Percentiles rank a stretch among this genome's conserved stretches.
phyloP scores from a whole-genome alignment of 2,888 invertebrate genomes.

The Cephus nigrinus region DNA sequence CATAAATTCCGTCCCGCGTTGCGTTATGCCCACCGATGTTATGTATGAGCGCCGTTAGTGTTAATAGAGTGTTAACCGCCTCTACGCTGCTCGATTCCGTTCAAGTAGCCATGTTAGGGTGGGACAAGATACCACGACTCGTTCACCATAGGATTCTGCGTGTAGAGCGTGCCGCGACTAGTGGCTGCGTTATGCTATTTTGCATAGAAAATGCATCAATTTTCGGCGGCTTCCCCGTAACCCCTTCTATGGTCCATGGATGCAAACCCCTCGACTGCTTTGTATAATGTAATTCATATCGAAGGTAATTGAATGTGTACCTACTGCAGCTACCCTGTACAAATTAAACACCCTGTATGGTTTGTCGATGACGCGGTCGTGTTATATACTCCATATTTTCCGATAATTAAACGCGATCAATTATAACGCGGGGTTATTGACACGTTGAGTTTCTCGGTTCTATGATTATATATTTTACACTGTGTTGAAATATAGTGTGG shows the following conservation, averaged over 20 bases:
- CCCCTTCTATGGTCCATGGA: conserved; percentile 20
- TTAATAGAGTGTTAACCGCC: conserved; percentile 67
- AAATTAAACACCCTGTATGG: not conserved
- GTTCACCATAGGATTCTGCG: conserved; percentile 43
- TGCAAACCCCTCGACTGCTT: conserved; percentile 37
- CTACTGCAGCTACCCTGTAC: not conserved
- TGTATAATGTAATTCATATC: conserved; percentile 49
- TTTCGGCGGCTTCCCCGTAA: conserved; percentile 41
- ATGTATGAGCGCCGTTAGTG: conserved; percentile 66
- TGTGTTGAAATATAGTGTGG: not conserved
- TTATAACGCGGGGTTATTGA: not conserved
- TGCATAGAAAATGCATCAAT: conserved; percentile 63
- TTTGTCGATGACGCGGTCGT: not conserved
- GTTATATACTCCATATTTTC: not conserved
- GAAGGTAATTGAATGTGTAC: conserved; percentile 52
- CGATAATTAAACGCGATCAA: not conserved
- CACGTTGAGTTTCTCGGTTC: not conserved
- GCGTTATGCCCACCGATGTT: conserved; percentile 46
- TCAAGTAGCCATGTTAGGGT: conserved; percentile 46
- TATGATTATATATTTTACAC: not conserved
- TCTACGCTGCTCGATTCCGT: conserved; percentile 59
- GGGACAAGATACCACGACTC: conserved; percentile 73
- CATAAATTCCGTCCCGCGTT: conserved; percentile 59
- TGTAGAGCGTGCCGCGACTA: conserved; percentile 24
- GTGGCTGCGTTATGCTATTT: conserved; percentile 51